Base-by-base conservation (phyloP, 2,888 invertebrate genomes). In the Pelosia muscerda region DNA sequence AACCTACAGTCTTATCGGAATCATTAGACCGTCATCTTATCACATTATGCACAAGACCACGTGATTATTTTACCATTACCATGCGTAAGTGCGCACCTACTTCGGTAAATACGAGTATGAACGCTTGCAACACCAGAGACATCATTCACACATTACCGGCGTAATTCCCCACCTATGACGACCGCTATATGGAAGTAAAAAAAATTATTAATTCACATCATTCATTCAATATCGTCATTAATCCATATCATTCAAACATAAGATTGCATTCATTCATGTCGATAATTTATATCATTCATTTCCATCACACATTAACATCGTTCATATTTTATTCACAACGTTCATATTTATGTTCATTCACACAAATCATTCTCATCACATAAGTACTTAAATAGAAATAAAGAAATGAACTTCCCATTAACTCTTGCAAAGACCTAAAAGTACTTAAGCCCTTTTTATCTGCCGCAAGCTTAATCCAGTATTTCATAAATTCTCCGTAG, bases 391-490 rank as follows among this genome's bases (percentile, higher is more conserved):
- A n/a, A 49, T 19, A 19, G n/a, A 19, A 19, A 19, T 1, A 38
- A 38, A 15, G 2, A 34, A 10, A 11, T 3, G 15, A 38, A 15
- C 38, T 49, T 49, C 49, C 8, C 19, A n/a, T 49, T n/a, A 8
- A n/a, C n/a, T 49, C 49, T n/a, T 49, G n/a, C 49, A 49, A 49
- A 49, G 49, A 19, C n/a, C 49, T 42, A n/a, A 26, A 57, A 19
- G 3, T 19, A 26, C 15, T 28, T 23, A 28, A 62, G 19, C 5
- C 26, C 2, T n/a, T 31, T 62, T 62, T 28, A 15, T 53, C n/a
- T 22, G 22, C 22, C 19, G 8, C 15, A 25, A 25, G 11, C 22
- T 22, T 22, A 38, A 69, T 79, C 67, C 66, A 26, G 31, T 54
- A 71, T 19, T 25, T 63, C 23, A 63, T 38, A 63, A 63, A 49